Evolutionary conservation across 2,797 vertebrate genomes (phyloP).

Genomic region (Tamandua tetradactyla): DNA sequence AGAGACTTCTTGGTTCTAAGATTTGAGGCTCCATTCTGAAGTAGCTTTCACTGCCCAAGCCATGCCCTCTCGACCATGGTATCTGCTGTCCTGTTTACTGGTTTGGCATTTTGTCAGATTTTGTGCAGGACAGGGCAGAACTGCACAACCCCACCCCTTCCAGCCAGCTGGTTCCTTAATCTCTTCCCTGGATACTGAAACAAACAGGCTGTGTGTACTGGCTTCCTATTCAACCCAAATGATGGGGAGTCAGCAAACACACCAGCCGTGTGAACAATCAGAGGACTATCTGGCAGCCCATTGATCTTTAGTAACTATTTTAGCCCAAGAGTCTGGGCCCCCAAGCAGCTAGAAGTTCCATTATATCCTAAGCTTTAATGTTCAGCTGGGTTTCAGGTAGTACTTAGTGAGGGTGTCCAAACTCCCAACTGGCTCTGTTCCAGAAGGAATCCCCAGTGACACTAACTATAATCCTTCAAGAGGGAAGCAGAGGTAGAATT

Average conservation of each 20-base stretch:
- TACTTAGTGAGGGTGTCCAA: background rate
- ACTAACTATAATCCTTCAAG: constrained; percentile 4
- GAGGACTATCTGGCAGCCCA: constrained; percentile 59
- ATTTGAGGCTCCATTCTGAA: background rate
- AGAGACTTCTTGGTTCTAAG: background rate
- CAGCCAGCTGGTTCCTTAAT: constrained; percentile 68
- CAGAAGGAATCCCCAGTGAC: constrained; percentile 1
- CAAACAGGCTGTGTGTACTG: constrained; percentile 68
- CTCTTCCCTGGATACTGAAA: constrained; percentile 65
- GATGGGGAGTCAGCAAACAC: constrained; percentile 32
- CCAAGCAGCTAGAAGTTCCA: background rate
- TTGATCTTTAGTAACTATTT: constrained; percentile 54
- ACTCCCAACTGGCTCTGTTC: background rate
- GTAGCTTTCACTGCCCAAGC: background rate
- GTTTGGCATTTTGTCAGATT: constrained; percentile 54
- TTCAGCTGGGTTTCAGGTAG: background rate
- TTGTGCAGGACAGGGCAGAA: constrained; percentile 58
- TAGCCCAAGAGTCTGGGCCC: background rate
- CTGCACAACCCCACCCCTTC: background rate
- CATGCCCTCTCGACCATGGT: background rate
- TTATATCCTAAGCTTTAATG: background rate
- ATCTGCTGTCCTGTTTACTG: constrained; percentile 40
- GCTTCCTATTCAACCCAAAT: constrained; percentile 38
- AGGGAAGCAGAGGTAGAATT: constrained; percentile 37
- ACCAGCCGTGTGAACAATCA: constrained; percentile 65